These are phyloP conservation scores for Incurvaria masculella DNA, from an alignment of 2,888 invertebrate genomes.

Conservation along the genomic window DNA sequence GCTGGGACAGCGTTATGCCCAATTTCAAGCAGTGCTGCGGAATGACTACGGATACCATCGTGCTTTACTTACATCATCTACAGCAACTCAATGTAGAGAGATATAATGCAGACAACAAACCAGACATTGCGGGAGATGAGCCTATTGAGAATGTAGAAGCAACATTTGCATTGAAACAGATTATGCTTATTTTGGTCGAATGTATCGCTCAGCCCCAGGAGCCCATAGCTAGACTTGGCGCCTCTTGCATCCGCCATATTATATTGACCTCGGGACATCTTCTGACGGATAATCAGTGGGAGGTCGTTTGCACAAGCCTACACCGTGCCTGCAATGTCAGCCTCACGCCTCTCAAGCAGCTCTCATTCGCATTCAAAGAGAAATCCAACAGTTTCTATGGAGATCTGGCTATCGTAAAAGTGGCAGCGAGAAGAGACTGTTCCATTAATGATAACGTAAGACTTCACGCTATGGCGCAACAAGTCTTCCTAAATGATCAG, in stretches of 20 bases:
- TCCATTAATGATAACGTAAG: slow-evolving; percentile 80
- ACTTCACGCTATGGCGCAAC: slow-evolving; percentile 84
- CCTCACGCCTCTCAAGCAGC: slow-evolving; percentile 80
- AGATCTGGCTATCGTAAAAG: slow-evolving; percentile 88
- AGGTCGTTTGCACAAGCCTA: slow-evolving; percentile 76
- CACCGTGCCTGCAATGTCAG: slow-evolving; percentile 85
- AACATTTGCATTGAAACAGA: slow-evolving; percentile 81
- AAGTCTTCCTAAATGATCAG: slow-evolving; percentile 71
- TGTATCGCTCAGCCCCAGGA: slow-evolving; percentile 89
- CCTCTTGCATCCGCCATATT: slow-evolving; percentile 86
- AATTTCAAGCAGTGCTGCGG: slow-evolving; percentile 96
- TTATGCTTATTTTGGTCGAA: slow-evolving; percentile 82
- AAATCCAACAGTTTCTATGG: slow-evolving; percentile 95
- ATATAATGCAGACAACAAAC: slow-evolving; percentile 33
- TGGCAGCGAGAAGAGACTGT: slow-evolving; percentile 87
- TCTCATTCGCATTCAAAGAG: slow-evolving; percentile 86
- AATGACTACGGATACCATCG: slow-evolving; percentile 86
- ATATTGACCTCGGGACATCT: slow-evolving; percentile 81
- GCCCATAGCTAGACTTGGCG: slow-evolving; percentile 85
- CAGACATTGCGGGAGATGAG: slow-evolving; percentile 40
- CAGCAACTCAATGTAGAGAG: slow-evolving; percentile 58
- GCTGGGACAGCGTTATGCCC: slow-evolving; percentile 75
- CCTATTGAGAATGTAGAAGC: slow-evolving; percentile 55
- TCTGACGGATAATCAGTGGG: slow-evolving; percentile 82
- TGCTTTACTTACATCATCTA: slow-evolving; percentile 77